phyloP scores from a whole-genome alignment of 1,140 invertebrate genomes.

The Metopolophium dirhodum region DNA sequence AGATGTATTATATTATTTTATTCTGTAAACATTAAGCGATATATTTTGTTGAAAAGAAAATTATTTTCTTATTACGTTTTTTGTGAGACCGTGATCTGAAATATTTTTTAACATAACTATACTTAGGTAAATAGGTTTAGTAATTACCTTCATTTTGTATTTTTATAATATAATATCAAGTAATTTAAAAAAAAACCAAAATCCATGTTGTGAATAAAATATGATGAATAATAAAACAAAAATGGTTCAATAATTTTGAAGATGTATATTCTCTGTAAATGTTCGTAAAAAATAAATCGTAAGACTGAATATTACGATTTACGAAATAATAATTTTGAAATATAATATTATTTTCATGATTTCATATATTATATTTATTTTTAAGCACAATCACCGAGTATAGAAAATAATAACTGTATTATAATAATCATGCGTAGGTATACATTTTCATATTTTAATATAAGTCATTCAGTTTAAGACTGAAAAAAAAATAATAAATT shows the following conservation, averaged over 20 bases:
- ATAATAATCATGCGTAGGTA: neutral
- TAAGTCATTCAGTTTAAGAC: too few species aligned
- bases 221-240: neutral
- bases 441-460: too few species aligned
- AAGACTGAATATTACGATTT: too few species aligned
- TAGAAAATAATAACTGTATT: neutral
- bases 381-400: neutral
- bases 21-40: neutral
- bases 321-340: too few species aligned
- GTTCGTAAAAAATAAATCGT: neutral
- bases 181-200: neutral
- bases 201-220: neutral
- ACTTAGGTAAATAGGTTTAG: neutral
- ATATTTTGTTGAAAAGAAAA: neutral
- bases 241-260: neutral
- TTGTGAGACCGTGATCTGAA: neutral
- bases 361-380: neutral
- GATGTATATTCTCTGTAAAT: too few species aligned
- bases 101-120: neutral
- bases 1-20: neutral
- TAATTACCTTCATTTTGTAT: neutral
- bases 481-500: neutral
- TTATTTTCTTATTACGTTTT: neutral
- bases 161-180: too few species aligned
- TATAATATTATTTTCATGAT: neutral